These are phyloP conservation scores for Thaumetopoea pityocampa DNA, from an alignment of 1,140 invertebrate species.

Conservation along the genomic window DNA sequence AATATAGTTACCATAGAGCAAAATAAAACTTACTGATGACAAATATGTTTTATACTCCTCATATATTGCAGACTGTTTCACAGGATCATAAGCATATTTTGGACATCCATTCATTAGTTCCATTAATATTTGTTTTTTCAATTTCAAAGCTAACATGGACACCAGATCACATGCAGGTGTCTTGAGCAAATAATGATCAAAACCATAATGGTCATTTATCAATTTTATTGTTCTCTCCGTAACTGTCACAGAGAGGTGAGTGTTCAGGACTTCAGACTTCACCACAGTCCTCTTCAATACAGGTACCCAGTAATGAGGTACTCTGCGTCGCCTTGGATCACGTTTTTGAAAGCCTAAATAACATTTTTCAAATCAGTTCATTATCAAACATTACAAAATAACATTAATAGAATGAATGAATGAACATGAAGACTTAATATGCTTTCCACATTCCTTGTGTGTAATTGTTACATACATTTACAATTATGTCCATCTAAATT, in stretches of 20 bases:
- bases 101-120: constrained; percentile 85
- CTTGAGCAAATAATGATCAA: constrained; percentile 96
- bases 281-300: constrained; percentile 86
- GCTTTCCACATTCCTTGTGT: too few relatives aligned
- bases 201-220: constrained; percentile 93
- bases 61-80: constrained; percentile 85
- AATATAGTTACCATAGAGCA: background rate
- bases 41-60: constrained; percentile 91
- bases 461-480: too few relatives aligned
- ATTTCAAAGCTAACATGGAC: constrained; percentile 86
- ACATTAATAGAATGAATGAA: background rate
- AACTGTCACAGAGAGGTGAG: constrained; percentile 86
- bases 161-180: constrained; percentile 92
- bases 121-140: constrained; percentile 90
- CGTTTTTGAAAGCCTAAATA: constrained; percentile 86
- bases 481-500: too few relatives aligned
- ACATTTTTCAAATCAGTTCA: background rate
- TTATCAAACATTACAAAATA: background rate
- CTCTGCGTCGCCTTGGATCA: constrained; percentile 75
- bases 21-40: constrained; percentile 79
- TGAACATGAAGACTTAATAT: too few relatives aligned
- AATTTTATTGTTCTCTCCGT: constrained; percentile 88
- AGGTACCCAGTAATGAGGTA: constrained; percentile 93
- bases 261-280: constrained; percentile 95
- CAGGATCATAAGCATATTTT: constrained; percentile 82